Conservation (phyloP, 2,113 vertebrate species). For the Etheostoma spectabile region DNA sequence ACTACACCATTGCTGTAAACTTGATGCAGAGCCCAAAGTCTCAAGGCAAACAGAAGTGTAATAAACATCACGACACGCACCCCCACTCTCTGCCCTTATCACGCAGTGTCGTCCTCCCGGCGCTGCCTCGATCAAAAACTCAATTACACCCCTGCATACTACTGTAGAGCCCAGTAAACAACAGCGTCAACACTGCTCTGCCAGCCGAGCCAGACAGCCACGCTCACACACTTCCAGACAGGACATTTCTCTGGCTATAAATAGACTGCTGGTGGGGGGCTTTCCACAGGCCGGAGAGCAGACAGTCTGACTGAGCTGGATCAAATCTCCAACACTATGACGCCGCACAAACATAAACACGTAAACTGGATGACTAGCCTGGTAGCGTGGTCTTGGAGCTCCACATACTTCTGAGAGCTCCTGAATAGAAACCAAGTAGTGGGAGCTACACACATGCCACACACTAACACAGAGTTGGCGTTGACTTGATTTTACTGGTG, state of each 20-base stretch:
- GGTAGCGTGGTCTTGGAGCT: background rate
- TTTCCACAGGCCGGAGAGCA: conserved; percentile 35
- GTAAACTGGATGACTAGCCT: background rate
- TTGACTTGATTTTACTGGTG: conserved; percentile 9
- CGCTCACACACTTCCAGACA: conserved; percentile 9
- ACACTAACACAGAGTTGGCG: background rate
- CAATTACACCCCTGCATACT: conserved; percentile 17
- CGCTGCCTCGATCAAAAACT: conserved; percentile 22
- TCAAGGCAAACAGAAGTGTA: conserved; percentile 6
- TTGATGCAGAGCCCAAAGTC: background rate
- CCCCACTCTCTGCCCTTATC: conserved; percentile 3
- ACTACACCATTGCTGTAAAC: conserved; percentile 3
- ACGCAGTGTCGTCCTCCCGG: background rate
- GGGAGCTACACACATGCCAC: background rate
- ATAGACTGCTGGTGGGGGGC: conserved; percentile 20
- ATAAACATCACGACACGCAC: conserved; percentile 9
- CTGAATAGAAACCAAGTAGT: background rate
- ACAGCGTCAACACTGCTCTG: conserved; percentile 4
- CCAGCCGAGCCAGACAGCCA: conserved; percentile 31
- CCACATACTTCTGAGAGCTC: conserved; percentile 21
- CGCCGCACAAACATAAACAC: conserved; percentile 23
- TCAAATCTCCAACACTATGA: conserved; percentile 37
- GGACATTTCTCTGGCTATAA: conserved; percentile 22
- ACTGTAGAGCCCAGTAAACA: conserved; percentile 46
- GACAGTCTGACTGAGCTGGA: conserved; percentile 41